Base-by-base conservation (phyloP, 2,888 invertebrate genomes). In the Steinernema carpocapsae region DNA sequence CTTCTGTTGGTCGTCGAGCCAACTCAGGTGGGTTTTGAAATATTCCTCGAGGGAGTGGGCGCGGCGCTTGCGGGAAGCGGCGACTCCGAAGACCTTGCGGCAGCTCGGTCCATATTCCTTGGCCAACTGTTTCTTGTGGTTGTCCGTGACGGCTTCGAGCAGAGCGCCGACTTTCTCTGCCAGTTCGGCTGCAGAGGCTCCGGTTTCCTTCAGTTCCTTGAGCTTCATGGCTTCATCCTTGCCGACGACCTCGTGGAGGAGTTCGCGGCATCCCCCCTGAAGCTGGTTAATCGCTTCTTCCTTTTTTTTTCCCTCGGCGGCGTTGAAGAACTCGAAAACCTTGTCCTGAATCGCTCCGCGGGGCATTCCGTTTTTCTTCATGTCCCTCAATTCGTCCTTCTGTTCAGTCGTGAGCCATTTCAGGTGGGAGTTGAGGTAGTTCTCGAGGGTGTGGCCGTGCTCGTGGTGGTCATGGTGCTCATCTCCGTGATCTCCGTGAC, bases 371-470 rank as follows among this genome's bases (percentile, higher is more conserved):
- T 64, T 37, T 6, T 26, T 29, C 64, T 64, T 64, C 64, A 64
- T 32, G 32, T 73, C 71, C 72, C 76, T 26, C 24, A 79, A 70
- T 3, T n/a, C 71, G 4, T 14, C 51, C 72, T 75, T 77, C 56
- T 82, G 79, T 6, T 74, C 74, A 4, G 64, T 70, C 22, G 59
- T 78, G 19, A 82, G 72, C 82, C 82, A 82, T 6, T 75, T 43
- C 70, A 81, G 56, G 71, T 73, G 64, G n/a, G 73, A 45, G 52
- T 80, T 81, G 42, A 84, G 42, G 64, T 64, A 64, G 32, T 64
- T 22, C 32, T 64, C 64, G 32, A 64, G 64, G 10, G 7, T 26
- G 24, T 52, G 52, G 2, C 22, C 24, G 64, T 64, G 64, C 12
- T 37, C 64, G 64, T 64, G 64, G 32, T 64, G 32, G 32, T 64